Evolutionary conservation across 2,113 vertebrate species (phyloP), one percentile per base, ranked within the genome.

Genomic region (Colius striatus): DNA sequence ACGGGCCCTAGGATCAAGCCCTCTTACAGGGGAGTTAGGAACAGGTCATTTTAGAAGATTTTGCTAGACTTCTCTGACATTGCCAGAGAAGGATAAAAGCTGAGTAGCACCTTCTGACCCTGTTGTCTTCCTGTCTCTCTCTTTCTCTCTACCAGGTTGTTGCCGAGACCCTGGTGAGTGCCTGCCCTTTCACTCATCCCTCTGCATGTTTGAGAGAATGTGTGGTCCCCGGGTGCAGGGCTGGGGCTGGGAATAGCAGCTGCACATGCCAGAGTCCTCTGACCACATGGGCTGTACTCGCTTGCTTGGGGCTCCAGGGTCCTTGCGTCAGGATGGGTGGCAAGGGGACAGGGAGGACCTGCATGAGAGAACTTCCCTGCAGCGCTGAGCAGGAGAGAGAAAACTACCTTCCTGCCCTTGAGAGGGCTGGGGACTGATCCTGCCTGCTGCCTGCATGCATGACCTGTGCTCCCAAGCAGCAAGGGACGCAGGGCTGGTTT

Each of bases 121-220:
- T 95, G 87, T 96, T 94, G 92, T 96, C 93, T 98, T 95, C 96
- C 95, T 96, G 78, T 97, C 96, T 87, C 97, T 96, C 92, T 95
- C 88, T 94, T 84, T 95, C 96, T 87, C 78, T 96, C 95, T 84
- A 92, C 97, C 97, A 98, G 98, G 97, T 98, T 93, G 94, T 98
- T 94, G 98, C 98, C 94, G 98, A 98, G 96, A 98, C 97, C 96
- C 94, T 98, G 98, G 98, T 98, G 98, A 98, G 98, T 98, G 97
- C 81, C 90, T 72, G 85, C 45, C 63, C 63, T 90, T 90, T 94
- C 0, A 1, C 89, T 84, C 72, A 80, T 53, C 82, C 68, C 89
- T 90, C 68, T 67, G 90, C 63, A 23, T 41, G 32, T 70, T 15
- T 90, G 70, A 90, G 78, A 70, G 91, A 27, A 47, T 47, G 45